Percentiles rank a stretch among this genome's conserved stretches.
These are phyloP conservation scores for Gandaritis pyraliata DNA, from an alignment of 2,888 invertebrate genomes.

Conservation along the genomic window DNA sequence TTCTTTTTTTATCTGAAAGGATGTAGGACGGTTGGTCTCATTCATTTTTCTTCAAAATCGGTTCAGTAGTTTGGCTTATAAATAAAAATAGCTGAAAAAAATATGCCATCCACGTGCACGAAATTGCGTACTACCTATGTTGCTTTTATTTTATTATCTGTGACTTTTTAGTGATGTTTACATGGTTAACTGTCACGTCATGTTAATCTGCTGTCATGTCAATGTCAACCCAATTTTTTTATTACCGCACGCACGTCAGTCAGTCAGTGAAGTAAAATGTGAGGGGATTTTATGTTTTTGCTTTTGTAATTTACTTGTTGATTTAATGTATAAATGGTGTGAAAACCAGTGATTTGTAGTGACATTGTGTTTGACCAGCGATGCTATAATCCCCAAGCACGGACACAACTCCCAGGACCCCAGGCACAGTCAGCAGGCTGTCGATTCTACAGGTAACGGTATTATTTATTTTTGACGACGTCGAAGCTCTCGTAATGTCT, in stretches of 20 bases:
- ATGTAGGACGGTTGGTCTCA: too few relatives aligned
- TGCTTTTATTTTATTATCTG: too few relatives aligned
- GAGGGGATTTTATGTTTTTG: constrained; percentile 73
- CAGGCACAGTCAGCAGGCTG: constrained; percentile 54
- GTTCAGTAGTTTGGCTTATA: too few relatives aligned
- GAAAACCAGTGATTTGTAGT: constrained; percentile 61
- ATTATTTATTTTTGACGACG: constrained; percentile 78
- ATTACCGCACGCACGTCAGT: not conserved
- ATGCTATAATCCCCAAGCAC: constrained; percentile 65
- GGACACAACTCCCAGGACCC: constrained; percentile 49
- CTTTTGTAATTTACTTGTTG: constrained; percentile 74
- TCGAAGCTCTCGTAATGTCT: constrained; percentile 60
- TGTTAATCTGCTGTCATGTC: not conserved
- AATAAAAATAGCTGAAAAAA: too few relatives aligned
- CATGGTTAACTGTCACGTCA: too few relatives aligned
- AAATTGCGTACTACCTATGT: too few relatives aligned
- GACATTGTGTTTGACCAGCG: constrained; percentile 52
- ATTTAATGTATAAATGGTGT: constrained; percentile 67
- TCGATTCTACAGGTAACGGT: constrained; percentile 79
- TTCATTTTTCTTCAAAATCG: too few relatives aligned
- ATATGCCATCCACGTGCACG: too few relatives aligned
- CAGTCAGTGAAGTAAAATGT: constrained; percentile 53
- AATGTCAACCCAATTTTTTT: not conserved
- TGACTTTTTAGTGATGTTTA: too few relatives aligned
- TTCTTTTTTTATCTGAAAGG: too few relatives aligned